phyloP scores from a whole-genome alignment of 2,888 invertebrate species.

The Hipparchia semele region DNA sequence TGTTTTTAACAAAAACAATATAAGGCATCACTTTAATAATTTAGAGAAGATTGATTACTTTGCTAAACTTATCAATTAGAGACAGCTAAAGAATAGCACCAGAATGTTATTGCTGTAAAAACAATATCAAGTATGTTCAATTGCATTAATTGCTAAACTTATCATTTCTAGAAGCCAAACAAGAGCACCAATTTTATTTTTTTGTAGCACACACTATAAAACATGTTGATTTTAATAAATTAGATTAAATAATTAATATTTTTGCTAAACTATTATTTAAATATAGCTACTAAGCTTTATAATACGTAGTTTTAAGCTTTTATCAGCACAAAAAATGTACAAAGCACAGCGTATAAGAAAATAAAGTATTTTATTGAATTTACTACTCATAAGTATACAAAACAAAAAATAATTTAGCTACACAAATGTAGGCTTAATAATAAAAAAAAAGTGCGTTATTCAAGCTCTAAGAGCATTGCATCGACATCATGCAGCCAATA shows the following conservation, averaged over 20 bases:
- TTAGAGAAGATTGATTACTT: neutral
- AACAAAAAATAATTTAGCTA: neutral
- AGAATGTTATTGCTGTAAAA: too few species aligned
- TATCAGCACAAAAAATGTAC: neutral
- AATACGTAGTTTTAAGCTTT: neutral
- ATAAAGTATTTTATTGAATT: neutral
- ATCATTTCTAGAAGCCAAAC: too few species aligned
- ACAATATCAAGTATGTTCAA: too few species aligned
- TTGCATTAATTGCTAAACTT: too few species aligned
- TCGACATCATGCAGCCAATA: constrained; percentile 39
- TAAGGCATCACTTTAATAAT: neutral
- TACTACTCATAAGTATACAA: neutral
- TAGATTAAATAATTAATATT: neutral
- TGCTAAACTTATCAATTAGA: too few species aligned
- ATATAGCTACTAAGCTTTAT: neutral
- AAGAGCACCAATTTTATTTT: too few species aligned
- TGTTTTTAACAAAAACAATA: neutral
- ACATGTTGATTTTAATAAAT: neutral
- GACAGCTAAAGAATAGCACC: too few species aligned
- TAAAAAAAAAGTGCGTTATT: constrained; percentile 24
- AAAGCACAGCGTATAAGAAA: neutral
- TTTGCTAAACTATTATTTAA: neutral
- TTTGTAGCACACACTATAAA: neutral
- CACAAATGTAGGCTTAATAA: constrained; percentile 4
- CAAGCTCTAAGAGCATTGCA: constrained; percentile 22